A percentile compares a stretch with the other conserved stretches of the same genome.
These are phyloP conservation scores for Parazoanthus atlanticus DNA, from an alignment of 92 coral and sea anemone species.

Conservation along the genomic window DNA sequence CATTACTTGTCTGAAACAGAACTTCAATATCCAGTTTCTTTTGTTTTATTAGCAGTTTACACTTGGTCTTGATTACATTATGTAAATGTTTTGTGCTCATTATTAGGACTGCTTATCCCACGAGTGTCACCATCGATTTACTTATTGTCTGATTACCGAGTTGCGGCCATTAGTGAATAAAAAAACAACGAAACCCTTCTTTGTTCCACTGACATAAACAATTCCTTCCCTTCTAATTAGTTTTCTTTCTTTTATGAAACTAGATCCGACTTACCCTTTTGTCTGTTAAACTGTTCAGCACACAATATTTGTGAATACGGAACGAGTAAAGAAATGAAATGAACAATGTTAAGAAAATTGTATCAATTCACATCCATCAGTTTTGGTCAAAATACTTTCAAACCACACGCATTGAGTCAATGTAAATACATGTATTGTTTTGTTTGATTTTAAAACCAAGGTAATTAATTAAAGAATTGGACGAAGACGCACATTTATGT, in stretches of 20 bases:
- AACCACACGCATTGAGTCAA: background rate
- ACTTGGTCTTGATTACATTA: background rate
- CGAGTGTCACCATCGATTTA: slow-evolving; percentile 21
- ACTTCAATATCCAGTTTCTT: slow-evolving; percentile 29
- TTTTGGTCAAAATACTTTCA: background rate
- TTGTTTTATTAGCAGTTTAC: background rate
- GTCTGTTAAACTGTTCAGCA: background rate
- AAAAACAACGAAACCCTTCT: background rate
- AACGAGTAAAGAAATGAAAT: background rate
- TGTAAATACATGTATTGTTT: background rate
- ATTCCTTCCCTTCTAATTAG: background rate
- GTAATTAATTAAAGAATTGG: background rate
- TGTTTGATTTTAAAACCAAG: background rate
- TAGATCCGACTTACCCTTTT: background rate
- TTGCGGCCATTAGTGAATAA: slow-evolving; percentile 21
- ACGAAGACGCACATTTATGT: background rate
- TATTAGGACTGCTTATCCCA: slow-evolving; percentile 6
- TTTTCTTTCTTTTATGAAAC: background rate
- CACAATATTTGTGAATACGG: background rate
- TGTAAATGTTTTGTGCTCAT: slow-evolving; percentile 24
- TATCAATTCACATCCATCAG: background rate
- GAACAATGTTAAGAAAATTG: background rate
- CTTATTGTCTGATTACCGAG: slow-evolving; percentile 15
- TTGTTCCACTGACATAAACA: slow-evolving; percentile 15
- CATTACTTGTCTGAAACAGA: slow-evolving; percentile 12